Conservation (phyloP, 2,797 vertebrate genomes). For the Rhinophrynus dorsalis region DNA sequence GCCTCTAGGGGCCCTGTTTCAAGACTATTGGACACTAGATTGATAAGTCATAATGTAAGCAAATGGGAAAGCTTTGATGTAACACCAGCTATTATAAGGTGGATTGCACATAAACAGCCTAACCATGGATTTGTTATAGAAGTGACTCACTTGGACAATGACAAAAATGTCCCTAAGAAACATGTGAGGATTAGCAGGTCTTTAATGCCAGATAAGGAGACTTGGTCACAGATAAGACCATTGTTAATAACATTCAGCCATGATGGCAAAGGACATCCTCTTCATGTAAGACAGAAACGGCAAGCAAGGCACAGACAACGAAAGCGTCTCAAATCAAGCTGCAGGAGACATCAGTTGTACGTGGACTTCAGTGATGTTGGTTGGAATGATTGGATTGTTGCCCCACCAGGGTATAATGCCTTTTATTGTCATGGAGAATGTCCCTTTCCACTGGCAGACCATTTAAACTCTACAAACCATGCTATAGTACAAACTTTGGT, state of each 20-base stretch:
- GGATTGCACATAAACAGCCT: conserved; percentile 83
- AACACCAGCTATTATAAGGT: conserved; percentile 87
- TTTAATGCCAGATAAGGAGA: conserved; percentile 86
- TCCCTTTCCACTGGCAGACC: conserved; percentile 94
- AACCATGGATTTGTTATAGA: conserved; percentile 97
- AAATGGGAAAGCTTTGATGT: conserved; percentile 97
- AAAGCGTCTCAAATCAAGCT: conserved; percentile 89
- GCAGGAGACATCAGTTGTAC: conserved; percentile 90
- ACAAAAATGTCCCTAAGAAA: conserved; percentile 71
- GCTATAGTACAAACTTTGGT: conserved; percentile 98
- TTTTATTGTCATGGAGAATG: conserved; percentile 98
- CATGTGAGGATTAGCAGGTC: conserved; percentile 96
- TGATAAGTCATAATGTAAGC: conserved; percentile 90
- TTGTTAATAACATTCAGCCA: conserved; percentile 94
- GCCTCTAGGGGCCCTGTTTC: conserved; percentile 75
- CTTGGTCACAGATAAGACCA: conserved; percentile 89
- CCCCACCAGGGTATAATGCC: conserved; percentile 93
- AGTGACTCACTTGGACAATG: conserved; percentile 82
- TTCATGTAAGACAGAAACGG: conserved; percentile 90
- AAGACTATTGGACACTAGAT: conserved; percentile 93
- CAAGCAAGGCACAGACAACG: conserved; percentile 86
- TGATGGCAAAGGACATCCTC: conserved; percentile 88
- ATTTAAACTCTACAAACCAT: conserved; percentile 98
- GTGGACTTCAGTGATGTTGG: conserved; percentile 99
- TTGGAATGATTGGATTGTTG: conserved; percentile 99